Percentiles rank a stretch among this genome's conserved stretches.
Conservation (phyloP, 2,797 vertebrate genomes). For the Sus cebifrons region DNA sequence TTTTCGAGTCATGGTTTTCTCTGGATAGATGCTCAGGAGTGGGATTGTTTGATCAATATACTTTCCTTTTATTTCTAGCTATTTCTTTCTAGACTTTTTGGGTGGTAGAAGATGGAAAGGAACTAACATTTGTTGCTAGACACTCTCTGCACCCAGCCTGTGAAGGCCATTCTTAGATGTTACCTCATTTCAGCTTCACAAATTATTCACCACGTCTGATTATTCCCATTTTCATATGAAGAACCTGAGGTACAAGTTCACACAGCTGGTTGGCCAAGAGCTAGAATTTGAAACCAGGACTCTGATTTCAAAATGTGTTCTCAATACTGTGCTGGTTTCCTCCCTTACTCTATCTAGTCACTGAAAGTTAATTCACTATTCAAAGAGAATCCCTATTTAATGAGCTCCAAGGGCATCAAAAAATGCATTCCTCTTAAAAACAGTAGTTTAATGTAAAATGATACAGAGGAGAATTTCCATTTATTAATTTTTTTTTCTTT, state of each 20-base stretch:
- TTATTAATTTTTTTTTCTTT: constrained; percentile 21
- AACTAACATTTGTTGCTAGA: neutral
- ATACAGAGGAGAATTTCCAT: constrained; percentile 23
- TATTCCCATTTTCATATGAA: neutral
- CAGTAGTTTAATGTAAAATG: constrained; percentile 39
- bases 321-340: neutral
- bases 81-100: neutral
- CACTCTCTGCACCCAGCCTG: neutral
- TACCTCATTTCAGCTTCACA: neutral
- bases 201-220: neutral
- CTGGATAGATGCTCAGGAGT: too few species aligned
- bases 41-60: neutral
- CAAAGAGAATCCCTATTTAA: constrained; percentile 34
- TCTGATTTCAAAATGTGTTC: neutral
- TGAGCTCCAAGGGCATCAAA: neutral
- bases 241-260: neutral
- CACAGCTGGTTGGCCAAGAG: neutral
- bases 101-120: neutral
- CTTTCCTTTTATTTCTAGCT: neutral
- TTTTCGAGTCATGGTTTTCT: too few species aligned
- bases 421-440: constrained; percentile 53
- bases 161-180: neutral
- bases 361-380: constrained; percentile 42
- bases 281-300: neutral
- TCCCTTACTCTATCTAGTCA: neutral